phyloP scores from a whole-genome alignment of 2,113 vertebrate genomes.

The Muntiacus reevesi region DNA sequence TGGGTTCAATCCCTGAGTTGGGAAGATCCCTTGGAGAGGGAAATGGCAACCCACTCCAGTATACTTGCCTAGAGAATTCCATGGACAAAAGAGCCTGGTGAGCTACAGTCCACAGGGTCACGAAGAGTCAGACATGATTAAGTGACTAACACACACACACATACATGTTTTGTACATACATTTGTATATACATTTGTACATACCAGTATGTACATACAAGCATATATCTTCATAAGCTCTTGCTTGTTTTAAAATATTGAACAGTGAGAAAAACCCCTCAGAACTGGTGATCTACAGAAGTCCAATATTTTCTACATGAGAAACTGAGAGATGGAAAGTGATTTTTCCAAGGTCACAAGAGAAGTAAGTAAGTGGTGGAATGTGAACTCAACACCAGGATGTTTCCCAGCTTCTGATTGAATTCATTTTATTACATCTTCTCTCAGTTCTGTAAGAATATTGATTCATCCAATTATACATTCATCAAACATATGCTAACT shows the following conservation, averaged over 20 bases:
- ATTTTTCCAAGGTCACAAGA: neutral
- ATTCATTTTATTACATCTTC: neutral
- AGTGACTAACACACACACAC: neutral
- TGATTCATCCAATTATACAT: constrained; percentile 26
- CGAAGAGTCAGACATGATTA: neutral
- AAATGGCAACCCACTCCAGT: neutral
- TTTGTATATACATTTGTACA: neutral
- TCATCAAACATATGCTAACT: constrained; percentile 18
- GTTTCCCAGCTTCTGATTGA: neutral
- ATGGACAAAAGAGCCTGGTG: neutral
- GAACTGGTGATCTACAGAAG: neutral
- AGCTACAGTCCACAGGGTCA: neutral
- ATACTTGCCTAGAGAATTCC: neutral
- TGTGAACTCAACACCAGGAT: neutral
- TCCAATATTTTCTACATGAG: neutral
- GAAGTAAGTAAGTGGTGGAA: neutral
- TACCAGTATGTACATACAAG: neutral
- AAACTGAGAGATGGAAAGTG: neutral
- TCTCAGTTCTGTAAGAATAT: constrained; percentile 14
- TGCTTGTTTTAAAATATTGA: neutral
- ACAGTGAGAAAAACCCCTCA: neutral
- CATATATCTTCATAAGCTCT: neutral
- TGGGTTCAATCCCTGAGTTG: neutral
- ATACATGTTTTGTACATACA: neutral
- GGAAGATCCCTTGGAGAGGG: neutral